These are phyloP conservation scores for Ectemnius continuus DNA, from an alignment of 2,888 invertebrate genomes.

Conservation along the genomic window DNA sequence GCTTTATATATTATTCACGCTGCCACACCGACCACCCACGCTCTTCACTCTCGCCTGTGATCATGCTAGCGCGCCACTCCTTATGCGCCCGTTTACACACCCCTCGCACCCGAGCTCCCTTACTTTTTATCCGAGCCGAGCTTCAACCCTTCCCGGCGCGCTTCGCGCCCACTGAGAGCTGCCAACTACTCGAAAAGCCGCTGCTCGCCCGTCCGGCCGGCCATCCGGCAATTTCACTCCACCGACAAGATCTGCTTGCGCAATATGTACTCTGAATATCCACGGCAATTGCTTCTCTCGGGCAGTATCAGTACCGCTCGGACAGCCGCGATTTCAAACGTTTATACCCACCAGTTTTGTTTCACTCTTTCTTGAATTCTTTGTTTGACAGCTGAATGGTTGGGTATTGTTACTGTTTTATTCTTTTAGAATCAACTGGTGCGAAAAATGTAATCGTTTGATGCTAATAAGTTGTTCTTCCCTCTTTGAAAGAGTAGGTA, in stretches of 20 bases:
- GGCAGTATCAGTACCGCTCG: not conserved
- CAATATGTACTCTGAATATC: constrained; percentile 27
- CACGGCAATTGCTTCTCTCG: not conserved
- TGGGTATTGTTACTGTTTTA: too few relatives aligned
- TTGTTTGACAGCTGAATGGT: too few relatives aligned
- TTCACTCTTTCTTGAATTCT: too few relatives aligned
- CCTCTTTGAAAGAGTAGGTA: too few relatives aligned
- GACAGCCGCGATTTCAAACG: not conserved
- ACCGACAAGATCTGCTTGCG: constrained; percentile 35
- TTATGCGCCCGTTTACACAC: not conserved
- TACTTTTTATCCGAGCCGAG: not conserved
- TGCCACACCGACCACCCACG: constrained; percentile 28
- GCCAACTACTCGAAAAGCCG: not conserved
- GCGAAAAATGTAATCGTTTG: too few relatives aligned
- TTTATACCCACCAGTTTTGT: not conserved
- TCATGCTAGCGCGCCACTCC: constrained; percentile 5
- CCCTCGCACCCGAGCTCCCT: too few relatives aligned
- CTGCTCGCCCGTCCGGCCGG: not conserved
- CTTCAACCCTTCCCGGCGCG: not conserved
- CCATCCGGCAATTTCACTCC: constrained; percentile 40
- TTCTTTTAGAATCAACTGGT: too few relatives aligned
- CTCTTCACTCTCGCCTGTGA: constrained; percentile 18
- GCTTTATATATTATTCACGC: constrained; percentile 53
- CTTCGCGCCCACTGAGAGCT: constrained; percentile 17
- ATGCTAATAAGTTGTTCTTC: too few relatives aligned